Evolutionary conservation across 2,113 vertebrate species (phyloP), one percentile per base, ranked within the genome.

Genomic region (Edolisoma coerulescens): DNA sequence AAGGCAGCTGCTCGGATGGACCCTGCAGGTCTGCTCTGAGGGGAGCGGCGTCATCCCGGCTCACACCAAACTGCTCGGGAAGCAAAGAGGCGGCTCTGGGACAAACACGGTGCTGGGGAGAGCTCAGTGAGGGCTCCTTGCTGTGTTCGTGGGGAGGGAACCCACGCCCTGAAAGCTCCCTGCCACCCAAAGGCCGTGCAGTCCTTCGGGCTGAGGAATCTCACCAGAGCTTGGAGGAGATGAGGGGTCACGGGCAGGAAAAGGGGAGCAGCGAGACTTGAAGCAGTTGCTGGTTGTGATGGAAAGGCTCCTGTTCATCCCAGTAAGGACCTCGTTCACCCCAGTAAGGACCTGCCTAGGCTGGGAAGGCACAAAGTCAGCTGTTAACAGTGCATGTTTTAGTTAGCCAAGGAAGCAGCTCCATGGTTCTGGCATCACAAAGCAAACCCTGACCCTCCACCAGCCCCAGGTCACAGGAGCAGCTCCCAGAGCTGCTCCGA

Each of bases 191-290:
- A 77, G 54, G 28, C 69, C 63, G 17, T 3, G 39, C 87, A 37
- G 41, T 7, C 9, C 45, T 22, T 10, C 4, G 69, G 50, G 42
- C 5, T 15, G 77, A 10, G 18, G n/a, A 16, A 19, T 37, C 53
- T 8, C 65, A n/a, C 9, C 45, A 13, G 54, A 3, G 42, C 24
- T 12, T 45, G 13, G 23, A 57, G 65, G 54, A 67, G 30, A 5
- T 2, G 13, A 10, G 61, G 1, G 35, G 1, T 5, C 6, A 1
- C 1, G 1, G 56, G 54, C 45, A 47, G 9, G 53, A 22, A 27
- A 11, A 6, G 28, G 22, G 33, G 24, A 41, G 4, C 4, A 20
- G 67, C 0, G 0, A 3, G 0, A 14, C 3, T 3, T 24, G 8
- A 5, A 6, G 42, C 45, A 65, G 59, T 10, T 0, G 0, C 52